phyloP scores from a whole-genome alignment of 2,113 vertebrate genomes.

The Centropus bengalensis region DNA sequence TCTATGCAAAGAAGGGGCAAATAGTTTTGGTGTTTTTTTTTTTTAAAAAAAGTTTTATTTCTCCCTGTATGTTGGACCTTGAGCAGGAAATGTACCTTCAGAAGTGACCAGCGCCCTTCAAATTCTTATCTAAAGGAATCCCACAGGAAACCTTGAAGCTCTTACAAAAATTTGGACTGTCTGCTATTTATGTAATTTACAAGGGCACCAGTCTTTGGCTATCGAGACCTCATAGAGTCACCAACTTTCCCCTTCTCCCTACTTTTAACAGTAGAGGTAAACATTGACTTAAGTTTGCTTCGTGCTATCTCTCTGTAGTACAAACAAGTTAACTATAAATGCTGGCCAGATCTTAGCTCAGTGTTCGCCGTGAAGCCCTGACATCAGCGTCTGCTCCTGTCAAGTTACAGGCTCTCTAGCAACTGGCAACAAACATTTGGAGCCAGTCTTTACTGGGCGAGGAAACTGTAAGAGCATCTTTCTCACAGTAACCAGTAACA shows the following conservation, averaged over 20 bases:
- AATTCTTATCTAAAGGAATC: slow-evolving; percentile 72
- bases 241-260: neutral
- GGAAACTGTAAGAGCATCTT: slow-evolving; percentile 6
- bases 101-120: slow-evolving; percentile 50
- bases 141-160: slow-evolving; percentile 67
- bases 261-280: slow-evolving; percentile 31
- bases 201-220: slow-evolving; percentile 64
- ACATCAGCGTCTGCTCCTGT: slow-evolving; percentile 36
- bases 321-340: slow-evolving; percentile 30
- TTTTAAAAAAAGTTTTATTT: neutral
- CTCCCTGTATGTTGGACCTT: slow-evolving; percentile 26
- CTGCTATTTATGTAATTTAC: slow-evolving; percentile 65
- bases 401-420: slow-evolving; percentile 47
- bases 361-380: slow-evolving; percentile 24
- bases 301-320: neutral
- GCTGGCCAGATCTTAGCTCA: slow-evolving; percentile 18
- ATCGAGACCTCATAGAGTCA: slow-evolving; percentile 26
- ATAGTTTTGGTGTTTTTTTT: neutral
- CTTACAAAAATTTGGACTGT: slow-evolving; percentile 56
- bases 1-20: neutral
- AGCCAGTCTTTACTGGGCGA: slow-evolving; percentile 3
- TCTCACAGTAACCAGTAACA: neutral
- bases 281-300: neutral
- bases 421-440: slow-evolving; percentile 54
- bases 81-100: slow-evolving; percentile 41